Conservation (phyloP, 1,140 invertebrate genomes). For the Temnothorax longispinosus region DNA sequence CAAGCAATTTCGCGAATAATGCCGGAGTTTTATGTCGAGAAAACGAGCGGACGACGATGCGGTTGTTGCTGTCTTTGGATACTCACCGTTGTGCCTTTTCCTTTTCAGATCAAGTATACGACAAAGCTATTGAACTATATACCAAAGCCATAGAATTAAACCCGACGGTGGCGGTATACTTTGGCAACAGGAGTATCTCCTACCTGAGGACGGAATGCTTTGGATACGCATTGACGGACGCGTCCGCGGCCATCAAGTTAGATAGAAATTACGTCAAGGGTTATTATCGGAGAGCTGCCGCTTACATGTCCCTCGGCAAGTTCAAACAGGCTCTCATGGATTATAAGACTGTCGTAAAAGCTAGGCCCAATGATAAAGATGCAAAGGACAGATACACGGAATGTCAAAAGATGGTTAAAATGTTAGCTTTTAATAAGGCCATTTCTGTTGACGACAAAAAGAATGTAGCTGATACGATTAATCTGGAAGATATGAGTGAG, state of each 20-base stretch:
- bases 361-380: slow-evolving; percentile 96
- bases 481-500: slow-evolving; percentile 96
- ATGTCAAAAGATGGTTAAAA: slow-evolving; percentile 98
- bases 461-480: slow-evolving; percentile 94
- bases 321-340: slow-evolving; percentile 98
- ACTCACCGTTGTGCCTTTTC: neutral
- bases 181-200: slow-evolving; percentile 97
- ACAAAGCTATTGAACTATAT: slow-evolving; percentile 95
- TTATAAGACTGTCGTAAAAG: slow-evolving; percentile 97
- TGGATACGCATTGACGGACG: slow-evolving; percentile 97
- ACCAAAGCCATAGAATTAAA: slow-evolving; percentile 96
- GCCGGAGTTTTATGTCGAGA: neutral
- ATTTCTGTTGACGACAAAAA: slow-evolving; percentile 97
- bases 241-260: slow-evolving; percentile 95
- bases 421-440: slow-evolving; percentile 98
- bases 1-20: neutral
- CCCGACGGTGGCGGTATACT: slow-evolving; percentile 93
- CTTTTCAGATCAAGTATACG: slow-evolving; percentile 94
- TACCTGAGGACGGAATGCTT: slow-evolving; percentile 97
- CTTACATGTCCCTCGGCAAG: slow-evolving; percentile 99
- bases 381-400: slow-evolving; percentile 97
- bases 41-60: neutral
- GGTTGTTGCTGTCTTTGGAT: neutral
- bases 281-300: slow-evolving; percentile 97
- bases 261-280: slow-evolving; percentile 97